Evolutionary conservation across 2,797 vertebrate genomes (phyloP).

Genomic region (Holocentrus rufus): DNA sequence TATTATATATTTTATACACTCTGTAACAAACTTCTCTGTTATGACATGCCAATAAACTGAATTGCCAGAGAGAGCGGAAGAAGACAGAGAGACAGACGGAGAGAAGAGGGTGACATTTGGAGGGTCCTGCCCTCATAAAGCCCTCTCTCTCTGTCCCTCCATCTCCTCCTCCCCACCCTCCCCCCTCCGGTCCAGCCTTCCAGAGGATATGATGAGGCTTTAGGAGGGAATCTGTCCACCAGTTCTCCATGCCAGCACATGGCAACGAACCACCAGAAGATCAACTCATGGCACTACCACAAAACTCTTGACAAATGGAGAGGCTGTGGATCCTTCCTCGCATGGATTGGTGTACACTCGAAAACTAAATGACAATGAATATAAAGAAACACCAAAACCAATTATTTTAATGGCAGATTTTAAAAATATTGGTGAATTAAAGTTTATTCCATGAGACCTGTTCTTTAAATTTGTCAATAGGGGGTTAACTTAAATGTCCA

Average conservation of each 20-base stretch:
- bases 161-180: constrained; percentile 27
- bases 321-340: too few species aligned
- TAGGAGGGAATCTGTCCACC: constrained; percentile 64
- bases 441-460: too few species aligned
- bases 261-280: constrained; percentile 52
- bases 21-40: background rate
- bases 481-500: too few species aligned
- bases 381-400: too few species aligned
- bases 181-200: constrained; percentile 49
- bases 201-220: constrained; percentile 68
- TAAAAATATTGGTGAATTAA: too few species aligned
- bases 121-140: constrained; percentile 63
- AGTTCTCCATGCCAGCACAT: constrained; percentile 54
- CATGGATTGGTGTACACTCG: too few species aligned
- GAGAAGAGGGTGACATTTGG: constrained; percentile 59
- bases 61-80: background rate
- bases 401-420: too few species aligned
- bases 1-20: constrained; percentile 30
- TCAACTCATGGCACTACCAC: constrained; percentile 59
- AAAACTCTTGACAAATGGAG: constrained; percentile 35
- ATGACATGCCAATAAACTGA: background rate
- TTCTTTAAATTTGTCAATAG: too few species aligned
- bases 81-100: constrained; percentile 43
- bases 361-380: too few species aligned
- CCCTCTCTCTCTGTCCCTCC: constrained; percentile 20